Conservation (phyloP, 2,888 invertebrate genomes). For the Xestia sexstrigata region DNA sequence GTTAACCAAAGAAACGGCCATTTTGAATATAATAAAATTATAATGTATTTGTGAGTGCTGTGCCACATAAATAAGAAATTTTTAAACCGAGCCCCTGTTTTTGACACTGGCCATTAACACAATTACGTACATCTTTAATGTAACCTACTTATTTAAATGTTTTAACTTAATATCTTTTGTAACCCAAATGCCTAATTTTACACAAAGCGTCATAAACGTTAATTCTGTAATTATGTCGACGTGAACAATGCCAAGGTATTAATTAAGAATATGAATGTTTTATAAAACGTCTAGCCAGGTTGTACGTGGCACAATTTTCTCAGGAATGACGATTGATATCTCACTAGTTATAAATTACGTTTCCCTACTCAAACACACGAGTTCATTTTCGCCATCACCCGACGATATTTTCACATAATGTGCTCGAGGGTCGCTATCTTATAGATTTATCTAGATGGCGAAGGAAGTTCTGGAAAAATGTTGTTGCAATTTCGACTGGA, state of each 20-base stretch:
- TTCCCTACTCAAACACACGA: slow-evolving; percentile 75
- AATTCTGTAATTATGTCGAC: slow-evolving; percentile 59
- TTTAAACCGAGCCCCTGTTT: slow-evolving; percentile 23
- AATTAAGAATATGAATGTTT: slow-evolving; percentile 60
- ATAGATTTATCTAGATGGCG: slow-evolving; percentile 82
- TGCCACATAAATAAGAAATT: neutral
- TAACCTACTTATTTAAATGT: slow-evolving; percentile 55
- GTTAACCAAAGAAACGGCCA: neutral
- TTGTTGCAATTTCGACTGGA: slow-evolving; percentile 56
- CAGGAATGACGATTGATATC: slow-evolving; percentile 75
- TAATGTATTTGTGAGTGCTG: slow-evolving; percentile 17
- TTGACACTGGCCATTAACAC: slow-evolving; percentile 34
- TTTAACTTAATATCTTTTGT: slow-evolving; percentile 57
- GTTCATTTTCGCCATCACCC: slow-evolving; percentile 80
- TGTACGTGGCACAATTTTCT: slow-evolving; percentile 64
- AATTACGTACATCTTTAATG: slow-evolving; percentile 48
- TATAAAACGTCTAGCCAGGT: slow-evolving; percentile 49
- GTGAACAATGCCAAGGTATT: slow-evolving; percentile 59
- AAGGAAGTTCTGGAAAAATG: slow-evolving; percentile 71
- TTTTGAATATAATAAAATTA: slow-evolving; percentile 10
- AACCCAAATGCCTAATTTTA: slow-evolving; percentile 60
- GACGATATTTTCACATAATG: slow-evolving; percentile 83
- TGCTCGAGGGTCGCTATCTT: slow-evolving; percentile 79
- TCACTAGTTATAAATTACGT: slow-evolving; percentile 70
- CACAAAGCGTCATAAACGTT: slow-evolving; percentile 59